These are phyloP conservation scores for Sebastes taczanowskii DNA, from an alignment of 2,797 vertebrate genomes.

Conservation along the genomic window DNA sequence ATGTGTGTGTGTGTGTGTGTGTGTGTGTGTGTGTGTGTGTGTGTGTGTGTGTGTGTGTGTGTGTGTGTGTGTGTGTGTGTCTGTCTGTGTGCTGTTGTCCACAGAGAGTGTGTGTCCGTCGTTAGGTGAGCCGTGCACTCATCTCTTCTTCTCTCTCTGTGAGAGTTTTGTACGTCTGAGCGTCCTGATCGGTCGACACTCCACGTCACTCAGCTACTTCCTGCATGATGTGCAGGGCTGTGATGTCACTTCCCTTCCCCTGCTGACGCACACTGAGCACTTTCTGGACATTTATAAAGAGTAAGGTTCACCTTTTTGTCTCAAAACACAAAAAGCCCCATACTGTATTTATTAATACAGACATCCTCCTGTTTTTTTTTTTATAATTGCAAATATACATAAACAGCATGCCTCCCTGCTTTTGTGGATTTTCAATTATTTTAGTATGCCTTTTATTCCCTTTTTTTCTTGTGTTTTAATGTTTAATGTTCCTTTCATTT, in stretches of 20 bases:
- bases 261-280: constrained; percentile 87
- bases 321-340: background rate
- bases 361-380: background rate
- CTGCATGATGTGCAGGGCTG: constrained; percentile 79
- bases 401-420: background rate
- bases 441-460: background rate
- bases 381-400: background rate
- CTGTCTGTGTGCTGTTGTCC: background rate
- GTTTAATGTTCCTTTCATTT: background rate
- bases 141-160: constrained; percentile 89
- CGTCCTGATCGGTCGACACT: constrained; percentile 90
- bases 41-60: background rate
- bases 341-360: background rate
- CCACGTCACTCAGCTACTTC: constrained; percentile 89
- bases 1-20: background rate
- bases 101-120: constrained; percentile 52
- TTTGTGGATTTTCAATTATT: background rate
- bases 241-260: constrained; percentile 87
- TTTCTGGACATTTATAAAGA: constrained; percentile 92
- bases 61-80: no score
- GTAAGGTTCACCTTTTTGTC: constrained; percentile 74
- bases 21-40: no score
- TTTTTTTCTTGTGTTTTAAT: background rate
- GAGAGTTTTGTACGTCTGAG: constrained; percentile 89
- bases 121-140: constrained; percentile 76